A percentile compares a stretch with the other conserved stretches of the same genome.
These are phyloP conservation scores for Toxotes jaculatrix DNA, from an alignment of 2,113 vertebrate genomes.

Conservation along the genomic window DNA sequence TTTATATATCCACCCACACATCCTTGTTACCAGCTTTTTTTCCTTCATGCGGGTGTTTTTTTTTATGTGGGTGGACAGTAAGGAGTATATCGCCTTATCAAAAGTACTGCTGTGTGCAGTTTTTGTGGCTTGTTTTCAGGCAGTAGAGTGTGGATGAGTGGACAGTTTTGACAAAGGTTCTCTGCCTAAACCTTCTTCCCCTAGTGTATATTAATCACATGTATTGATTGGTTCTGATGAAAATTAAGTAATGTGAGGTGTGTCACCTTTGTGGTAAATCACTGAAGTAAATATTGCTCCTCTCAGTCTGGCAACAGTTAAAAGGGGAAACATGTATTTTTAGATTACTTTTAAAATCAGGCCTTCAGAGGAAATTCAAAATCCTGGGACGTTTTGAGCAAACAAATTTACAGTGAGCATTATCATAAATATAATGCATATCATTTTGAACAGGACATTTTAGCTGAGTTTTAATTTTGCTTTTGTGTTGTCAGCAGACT, in stretches of 20 bases:
- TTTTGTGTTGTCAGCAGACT: constrained; percentile 47
- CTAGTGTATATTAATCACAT: not conserved
- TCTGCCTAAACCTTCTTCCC: not conserved
- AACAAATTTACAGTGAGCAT: not conserved
- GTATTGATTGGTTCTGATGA: constrained; percentile 18
- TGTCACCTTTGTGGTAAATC: not conserved
- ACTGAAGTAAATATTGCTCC: not conserved
- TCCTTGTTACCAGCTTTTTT: constrained; percentile 21
- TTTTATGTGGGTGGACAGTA: constrained; percentile 51
- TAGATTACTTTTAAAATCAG: not conserved
- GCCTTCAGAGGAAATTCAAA: not conserved
- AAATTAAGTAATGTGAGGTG: not conserved
- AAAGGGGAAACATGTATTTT: not conserved
- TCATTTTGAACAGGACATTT: not conserved
- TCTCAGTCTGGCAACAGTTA: not conserved
- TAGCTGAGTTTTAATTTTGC: constrained; percentile 9
- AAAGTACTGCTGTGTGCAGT: constrained; percentile 33
- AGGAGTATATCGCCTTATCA: constrained; percentile 36
- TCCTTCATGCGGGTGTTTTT: constrained; percentile 38
- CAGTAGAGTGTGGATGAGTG: constrained; percentile 9
- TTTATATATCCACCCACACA: constrained; percentile 54
- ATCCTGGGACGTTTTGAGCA: not conserved
- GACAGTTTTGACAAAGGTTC: constrained; percentile 3
- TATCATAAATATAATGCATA: not conserved
- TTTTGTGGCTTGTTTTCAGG: constrained; percentile 33